Evolutionary conservation across 2,797 vertebrate species (phyloP), one percentile per base, ranked within the genome.

Genomic region (Aulostomus chinensis): DNA sequence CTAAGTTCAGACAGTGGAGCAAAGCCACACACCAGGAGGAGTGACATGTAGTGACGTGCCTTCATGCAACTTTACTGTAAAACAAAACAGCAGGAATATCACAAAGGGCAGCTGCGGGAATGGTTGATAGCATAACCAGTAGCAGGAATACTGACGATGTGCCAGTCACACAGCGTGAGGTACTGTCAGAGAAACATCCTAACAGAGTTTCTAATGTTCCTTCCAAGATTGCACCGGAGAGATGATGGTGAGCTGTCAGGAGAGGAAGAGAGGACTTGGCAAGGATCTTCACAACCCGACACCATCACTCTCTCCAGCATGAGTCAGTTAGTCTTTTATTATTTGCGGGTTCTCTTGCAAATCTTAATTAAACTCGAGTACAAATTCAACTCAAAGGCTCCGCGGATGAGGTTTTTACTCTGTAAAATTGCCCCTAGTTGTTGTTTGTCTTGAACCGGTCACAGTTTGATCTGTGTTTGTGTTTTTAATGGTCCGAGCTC

Each of bases 21-120:
- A 45, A 62, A 58, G 43, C 31, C 36, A 39, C 16, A 64, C 40
- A 69, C 36, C 24, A 35, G 40, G 62, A 43, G 35, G 7, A 53
- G 40, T 24, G 4, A 8, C 22, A 24, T 24, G 57, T 37, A 53
- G 10, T 41, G 24, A 56, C 14, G 9, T 62, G 50, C 20, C 7
- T 18, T 70, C 56, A 76, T 71, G 61, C 64, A 67, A 58, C 35
- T n/a, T 16, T 24, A 53, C 18, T 46, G 28, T 39, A 57, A 58
- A 21, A 53, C 25, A 17, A 38, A 25, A 21, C 40, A 42, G 18
- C 14, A 25, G 46, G 3, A 34, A 54, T 20, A 58, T 48, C 26
- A 62, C 42, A 61, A 3, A 6, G 8, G 55, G 24, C 29, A 63
- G 49, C 15, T 14, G 45, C 21, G 13, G 34, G n/a, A n/a, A n/a